phyloP scores from a whole-genome alignment of 1,140 invertebrate species.

The Nasonia giraulti region DNA sequence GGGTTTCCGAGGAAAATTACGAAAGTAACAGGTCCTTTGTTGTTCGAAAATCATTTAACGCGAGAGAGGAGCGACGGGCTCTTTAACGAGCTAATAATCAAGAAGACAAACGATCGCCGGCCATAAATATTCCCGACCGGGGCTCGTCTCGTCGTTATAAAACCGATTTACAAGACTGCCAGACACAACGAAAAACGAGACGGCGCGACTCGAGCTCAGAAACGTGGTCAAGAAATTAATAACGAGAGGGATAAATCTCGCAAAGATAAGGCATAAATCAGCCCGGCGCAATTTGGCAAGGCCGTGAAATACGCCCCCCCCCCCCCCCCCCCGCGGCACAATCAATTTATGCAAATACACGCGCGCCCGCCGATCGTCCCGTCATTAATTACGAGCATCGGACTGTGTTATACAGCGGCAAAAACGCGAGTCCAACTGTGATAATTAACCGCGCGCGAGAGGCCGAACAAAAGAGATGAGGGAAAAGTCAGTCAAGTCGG shows the following conservation, averaged over 20 bases:
- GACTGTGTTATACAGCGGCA: too few species aligned
- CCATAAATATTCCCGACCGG: constrained; percentile 13
- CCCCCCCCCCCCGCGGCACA: too few species aligned
- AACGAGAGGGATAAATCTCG: constrained; percentile 4
- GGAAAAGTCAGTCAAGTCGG: not conserved
- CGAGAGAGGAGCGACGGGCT: not conserved
- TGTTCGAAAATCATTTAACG: constrained; percentile 1
- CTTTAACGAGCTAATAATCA: constrained; percentile 29
- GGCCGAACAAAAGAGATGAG: too few species aligned
- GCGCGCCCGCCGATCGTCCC: not conserved
- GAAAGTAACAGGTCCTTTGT: not conserved
- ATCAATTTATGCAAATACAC: constrained; percentile 47
- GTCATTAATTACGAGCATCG: not conserved
- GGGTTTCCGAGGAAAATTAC: not conserved
- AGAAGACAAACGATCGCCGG: not conserved
- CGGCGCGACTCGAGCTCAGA: not conserved
- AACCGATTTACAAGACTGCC: not conserved
- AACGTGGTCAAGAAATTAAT: constrained; percentile 34
- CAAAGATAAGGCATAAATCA: constrained; percentile 17
- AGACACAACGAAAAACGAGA: not conserved
- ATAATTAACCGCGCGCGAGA: not conserved
- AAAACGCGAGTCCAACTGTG: too few species aligned
- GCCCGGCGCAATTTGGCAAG: not conserved
- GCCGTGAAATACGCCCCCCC: not conserved
- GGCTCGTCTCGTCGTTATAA: not conserved